Base-by-base conservation (phyloP, 1,140 invertebrate genomes). In the Triops cancriformis region DNA sequence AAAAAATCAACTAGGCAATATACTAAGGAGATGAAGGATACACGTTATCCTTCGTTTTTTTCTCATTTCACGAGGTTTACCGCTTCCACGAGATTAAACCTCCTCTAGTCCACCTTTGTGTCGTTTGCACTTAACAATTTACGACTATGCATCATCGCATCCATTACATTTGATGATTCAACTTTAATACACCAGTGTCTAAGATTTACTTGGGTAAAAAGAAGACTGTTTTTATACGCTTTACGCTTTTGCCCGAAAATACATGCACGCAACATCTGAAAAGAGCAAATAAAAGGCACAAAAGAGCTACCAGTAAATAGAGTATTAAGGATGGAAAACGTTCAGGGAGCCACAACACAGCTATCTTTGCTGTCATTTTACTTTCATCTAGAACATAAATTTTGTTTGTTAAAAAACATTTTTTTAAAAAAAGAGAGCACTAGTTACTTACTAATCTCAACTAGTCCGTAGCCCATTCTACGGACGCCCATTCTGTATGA, bases 401-500 rank as follows among this genome's bases (percentile, higher is more conserved):
- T 75, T 41, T 76, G 26, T 45, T 76, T 1, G 6, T n/a, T 26
- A 23, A n/a, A 12, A 31, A 37, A 74, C 11, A 74, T 23, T n/a
- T 18, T n/a, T 27, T 73, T 14, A 1, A 14, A n/a, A 42, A 76
- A 73, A 43, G 23, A 41, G 23, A 42, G 14, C 45, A 31, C 31
- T 14, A 77, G 37, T 18, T 79, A 83, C 85, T 88, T 88, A 96
- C 94, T 90, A 78, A 97, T 87, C 76, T 94, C 86, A 6, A 92
- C 92, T 80, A 90, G 89, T 51, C 94, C 94, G 85, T 91, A 96
- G 23, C 94, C 95, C 83, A 95, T 94, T 79, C 92, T 86, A 11
- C 82, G 81, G 26, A 91, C 92, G 1, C 95, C 95, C 95, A 98
- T 98, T 82, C 96, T 88, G 84, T 98, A 98, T 6, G 94, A 97